A percentile compares a stretch with the other conserved stretches of the same genome.
These are phyloP conservation scores for Gerris buenoi DNA, from an alignment of 1,140 invertebrate genomes.

Conservation along the genomic window DNA sequence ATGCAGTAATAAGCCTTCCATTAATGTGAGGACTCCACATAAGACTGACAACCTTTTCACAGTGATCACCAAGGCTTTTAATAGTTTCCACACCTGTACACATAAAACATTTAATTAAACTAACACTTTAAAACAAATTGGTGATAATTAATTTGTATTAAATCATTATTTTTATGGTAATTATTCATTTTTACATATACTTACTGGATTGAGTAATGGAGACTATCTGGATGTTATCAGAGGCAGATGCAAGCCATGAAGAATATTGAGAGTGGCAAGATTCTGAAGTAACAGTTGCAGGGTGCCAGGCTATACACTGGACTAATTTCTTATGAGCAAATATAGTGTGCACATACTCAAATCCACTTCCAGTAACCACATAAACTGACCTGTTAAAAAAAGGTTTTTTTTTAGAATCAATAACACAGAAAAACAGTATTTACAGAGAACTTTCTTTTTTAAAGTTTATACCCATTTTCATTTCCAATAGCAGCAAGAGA, in stretches of 20 bases:
- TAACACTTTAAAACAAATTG: constrained; percentile 7
- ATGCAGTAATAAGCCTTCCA: constrained; percentile 46
- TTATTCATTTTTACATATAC: too few relatives aligned
- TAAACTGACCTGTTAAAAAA: constrained; percentile 16
- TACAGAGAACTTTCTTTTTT: too few relatives aligned
- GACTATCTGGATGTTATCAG: constrained; percentile 33
- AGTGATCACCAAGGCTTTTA: constrained; percentile 42
- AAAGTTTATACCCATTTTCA: constrained; percentile 40
- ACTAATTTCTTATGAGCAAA: constrained; percentile 33
- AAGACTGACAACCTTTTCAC: constrained; percentile 39
- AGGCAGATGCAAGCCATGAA: constrained; percentile 32
- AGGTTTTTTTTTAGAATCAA: too few relatives aligned
- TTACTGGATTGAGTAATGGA: constrained; percentile 20
- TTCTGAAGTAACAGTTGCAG: constrained; percentile 28
- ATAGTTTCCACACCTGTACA: constrained; percentile 20
- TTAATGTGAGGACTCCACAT: constrained; percentile 57
- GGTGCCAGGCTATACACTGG: constrained; percentile 35
- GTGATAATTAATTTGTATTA: background rate
- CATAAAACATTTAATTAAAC: background rate
- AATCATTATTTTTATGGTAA: background rate
- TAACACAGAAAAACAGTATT: too few relatives aligned
- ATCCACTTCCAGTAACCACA: constrained; percentile 16
- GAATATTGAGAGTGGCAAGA: constrained; percentile 25
- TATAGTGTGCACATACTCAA: constrained; percentile 25
- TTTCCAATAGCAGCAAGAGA: constrained; percentile 40